These are phyloP conservation scores for Acestrorhynchus altus DNA, from an alignment of 2,797 vertebrate species.

Conservation along the genomic window DNA sequence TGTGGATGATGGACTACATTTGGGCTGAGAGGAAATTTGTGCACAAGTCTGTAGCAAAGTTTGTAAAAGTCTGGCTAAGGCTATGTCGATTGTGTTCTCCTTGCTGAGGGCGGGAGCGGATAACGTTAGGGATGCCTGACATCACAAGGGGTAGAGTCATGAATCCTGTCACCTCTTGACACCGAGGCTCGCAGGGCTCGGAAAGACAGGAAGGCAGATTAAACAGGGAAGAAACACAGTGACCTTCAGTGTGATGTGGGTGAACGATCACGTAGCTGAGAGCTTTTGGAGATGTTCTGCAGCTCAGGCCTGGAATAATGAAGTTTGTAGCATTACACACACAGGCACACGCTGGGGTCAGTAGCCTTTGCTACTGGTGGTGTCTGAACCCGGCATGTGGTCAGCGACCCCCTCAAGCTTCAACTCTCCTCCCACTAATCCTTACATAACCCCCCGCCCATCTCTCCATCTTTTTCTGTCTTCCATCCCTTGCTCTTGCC, in stretches of 20 bases:
- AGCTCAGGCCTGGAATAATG: background rate
- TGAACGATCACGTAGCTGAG: background rate
- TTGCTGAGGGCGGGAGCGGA: background rate
- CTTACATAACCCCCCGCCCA: conserved; percentile 9
- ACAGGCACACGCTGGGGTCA: background rate
- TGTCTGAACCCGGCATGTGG: background rate
- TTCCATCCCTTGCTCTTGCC: background rate
- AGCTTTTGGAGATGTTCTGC: background rate
- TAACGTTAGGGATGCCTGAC: background rate
- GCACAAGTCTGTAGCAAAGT: too few species aligned
- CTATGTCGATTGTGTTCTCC: background rate
- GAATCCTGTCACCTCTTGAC: background rate
- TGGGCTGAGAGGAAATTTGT: too few species aligned
- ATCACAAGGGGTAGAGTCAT: background rate
- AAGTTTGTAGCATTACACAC: background rate
- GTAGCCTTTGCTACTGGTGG: background rate
- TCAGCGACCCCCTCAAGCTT: background rate
- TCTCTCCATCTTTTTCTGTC: background rate
- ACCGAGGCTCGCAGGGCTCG: background rate
- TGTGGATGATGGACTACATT: too few species aligned
- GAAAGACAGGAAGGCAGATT: background rate
- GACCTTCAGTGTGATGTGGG: background rate
- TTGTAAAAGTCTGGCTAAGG: background rate
- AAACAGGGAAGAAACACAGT: background rate
- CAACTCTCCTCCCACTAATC: background rate